Base-by-base conservation (phyloP, 2,888 invertebrate species). In the Macroteleia sp. region DNA sequence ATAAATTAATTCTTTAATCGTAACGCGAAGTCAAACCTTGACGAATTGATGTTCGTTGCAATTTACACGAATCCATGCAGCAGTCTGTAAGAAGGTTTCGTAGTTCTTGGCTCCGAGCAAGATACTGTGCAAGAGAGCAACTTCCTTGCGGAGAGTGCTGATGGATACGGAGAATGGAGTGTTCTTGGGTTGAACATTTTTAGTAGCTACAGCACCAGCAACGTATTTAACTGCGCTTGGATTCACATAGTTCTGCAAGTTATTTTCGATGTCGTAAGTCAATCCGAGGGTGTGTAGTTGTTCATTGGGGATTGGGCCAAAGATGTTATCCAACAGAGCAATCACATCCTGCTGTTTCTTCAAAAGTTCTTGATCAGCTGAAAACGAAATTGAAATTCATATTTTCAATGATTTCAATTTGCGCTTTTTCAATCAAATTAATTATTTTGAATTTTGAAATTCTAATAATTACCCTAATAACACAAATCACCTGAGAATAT, bases 41-140 rank as follows among this genome's bases (percentile, higher is more conserved):
- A 94, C 92, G 88, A 94, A 96, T 86, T 96, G 92, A 59, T 93
- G 94, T 89, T 95, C 95, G 89, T 96, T 96, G 71, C 95, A 91
- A 79, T 93, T 91, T 61, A 94, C 92, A 64, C 95, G 94, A 19
- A 95, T 93, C 93, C 94, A 95, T 32, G 94, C 93, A 30, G 95
- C 95, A 8, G 95, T 94, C 81, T 94, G 93, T 89, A 93, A 93
- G 92, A 96, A 95, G 32, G 95, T 94, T 19, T 94, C 93, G 88
- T 93, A 96, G 88, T 95, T 94, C 88, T 95, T 95, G 80, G 96
- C 95, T 67, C 94, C 94, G 91, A 93, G 93, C 80, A 96, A 92
- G 62, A 95, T 92, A 86, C 95, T 93, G 91, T 95, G 95, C 17
- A 96, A 90, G 4, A 94, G 93, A 3, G 93, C 87, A 8, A 94